Evolutionary conservation across 2,797 vertebrate species (phyloP), one percentile per base, ranked within the genome.

Genomic region (Thripadectes ignobilis): DNA sequence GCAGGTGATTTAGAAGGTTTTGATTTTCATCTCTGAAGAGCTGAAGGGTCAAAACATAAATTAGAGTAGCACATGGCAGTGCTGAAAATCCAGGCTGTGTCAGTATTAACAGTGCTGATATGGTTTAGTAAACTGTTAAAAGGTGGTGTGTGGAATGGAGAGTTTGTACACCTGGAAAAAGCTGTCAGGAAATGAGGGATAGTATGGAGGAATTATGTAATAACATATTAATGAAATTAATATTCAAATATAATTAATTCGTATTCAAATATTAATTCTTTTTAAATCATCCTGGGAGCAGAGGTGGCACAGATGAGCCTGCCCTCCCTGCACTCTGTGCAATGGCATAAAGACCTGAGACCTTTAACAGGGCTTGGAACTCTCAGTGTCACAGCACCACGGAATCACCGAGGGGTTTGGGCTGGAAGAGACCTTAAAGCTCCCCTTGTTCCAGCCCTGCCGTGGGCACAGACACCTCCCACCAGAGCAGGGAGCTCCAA

Each of bases 11-110:
- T 68, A 46, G 58, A 85, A 75, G 43, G 48, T 34, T 95, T 87
- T 93, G 88, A 80, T 95, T 93, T 93, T 71, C 52, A 51, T 84
- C 62, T 77, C 82, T 65, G 86, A 77, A 61, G 54, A 90, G 21
- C 71, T 81, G 88, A 95, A 69, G 85, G 92, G 62, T 93, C 68
- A 86, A 96, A 94, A 45, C 27, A 55, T 49, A 65, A 88, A 73
- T 83, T 7, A 43, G 66, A 43, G 41, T 19, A 68, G 65, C 48
- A 55, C 57, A 26, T 27, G 52, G 54, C 62, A 77, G 61, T 6
- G 52, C 71, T 55, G 84, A 48, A 55, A 29, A 48, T 34, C 72
- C 52, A 49, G 39, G 14, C 51, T 81, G 3, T 39, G 32, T 11
- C 22, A 69, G 13, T 21, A 12, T 30, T 23, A 26, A 13, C 2